These are phyloP conservation scores for Triops cancriformis DNA, from an alignment of 1,140 invertebrate genomes.

Conservation along the genomic window DNA sequence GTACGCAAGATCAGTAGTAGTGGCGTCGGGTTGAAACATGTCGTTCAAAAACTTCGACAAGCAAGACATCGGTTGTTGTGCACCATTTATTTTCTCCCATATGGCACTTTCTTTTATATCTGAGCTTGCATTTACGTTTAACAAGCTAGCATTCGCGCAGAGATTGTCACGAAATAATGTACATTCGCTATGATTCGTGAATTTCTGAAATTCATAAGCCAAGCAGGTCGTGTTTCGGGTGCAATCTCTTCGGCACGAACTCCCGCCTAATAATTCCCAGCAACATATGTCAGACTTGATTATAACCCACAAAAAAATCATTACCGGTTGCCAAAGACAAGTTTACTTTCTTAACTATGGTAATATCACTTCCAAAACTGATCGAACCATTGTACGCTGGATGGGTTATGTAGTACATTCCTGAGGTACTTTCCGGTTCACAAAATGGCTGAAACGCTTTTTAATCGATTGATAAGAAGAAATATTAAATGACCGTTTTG, in stretches of 20 bases:
- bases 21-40: neutral
- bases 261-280: neutral
- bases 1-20: neutral
- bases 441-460: neutral
- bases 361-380: neutral
- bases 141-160: neutral
- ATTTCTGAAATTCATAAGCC: neutral
- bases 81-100: neutral
- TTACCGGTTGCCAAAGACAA: neutral
- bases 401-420: neutral
- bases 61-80: neutral
- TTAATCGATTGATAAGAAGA: neutral
- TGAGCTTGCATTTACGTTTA: neutral
- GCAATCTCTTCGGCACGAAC: neutral
- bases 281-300: neutral
- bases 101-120: neutral
- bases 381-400: neutral
- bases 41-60: neutral
- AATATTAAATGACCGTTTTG: neutral
- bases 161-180: neutral
- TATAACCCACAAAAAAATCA: neutral
- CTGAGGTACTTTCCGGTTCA: neutral
- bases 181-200: neutral
- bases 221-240: neutral
- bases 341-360: neutral